Evolutionary conservation across 92 coral and sea anemone genomes (phyloP), one percentile per base, ranked within the genome.

Genomic region (Zoanthus sociatus): DNA sequence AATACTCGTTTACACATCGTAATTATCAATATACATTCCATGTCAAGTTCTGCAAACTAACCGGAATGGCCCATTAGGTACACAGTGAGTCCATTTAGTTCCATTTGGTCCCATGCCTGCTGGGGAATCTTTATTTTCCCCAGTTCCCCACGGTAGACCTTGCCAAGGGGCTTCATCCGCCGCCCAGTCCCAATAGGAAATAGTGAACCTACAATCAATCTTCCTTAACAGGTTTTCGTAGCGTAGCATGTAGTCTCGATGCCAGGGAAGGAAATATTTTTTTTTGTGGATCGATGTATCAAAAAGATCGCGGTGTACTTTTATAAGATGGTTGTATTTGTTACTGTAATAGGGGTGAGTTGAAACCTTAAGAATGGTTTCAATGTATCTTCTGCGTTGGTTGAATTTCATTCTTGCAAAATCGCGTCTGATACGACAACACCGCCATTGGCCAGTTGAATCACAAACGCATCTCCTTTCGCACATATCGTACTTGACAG

Each of bases 181-280:
- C 32, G 78, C 51, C 92, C 92, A 89, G 78, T 89, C 89, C 88
- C 89, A 84, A 37, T 89, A 84, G 26, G 92, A 58, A 15, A 89
- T 8, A 12, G 92, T 89, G n/a, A 89, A 82, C 18, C 92, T 47
- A 67, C 89, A 84, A 42, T 89, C 76, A 6, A 63, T 8, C n/a
- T n/a, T 63, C 26, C 69, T 63, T 1, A 61, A 3, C 68, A 61
- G 68, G 17, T 61, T 84, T 51, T 89, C 92, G n/a, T 66, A 83
- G 3, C 73, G 78, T 10, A 89, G 73, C 12, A 74, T 78, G 55
- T 50, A 89, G 71, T 78, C 84, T 17, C 91, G 68, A 26, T 89
- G 91, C 91, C 91, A 89, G 14, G 91, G 91, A 50, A 89, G 78
- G 78, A 89, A 89, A 64, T 63, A 82, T 5, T 63, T 84, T 76